Conservation (phyloP, 2,888 invertebrate genomes). For the Cosmorhoe ocellata region DNA sequence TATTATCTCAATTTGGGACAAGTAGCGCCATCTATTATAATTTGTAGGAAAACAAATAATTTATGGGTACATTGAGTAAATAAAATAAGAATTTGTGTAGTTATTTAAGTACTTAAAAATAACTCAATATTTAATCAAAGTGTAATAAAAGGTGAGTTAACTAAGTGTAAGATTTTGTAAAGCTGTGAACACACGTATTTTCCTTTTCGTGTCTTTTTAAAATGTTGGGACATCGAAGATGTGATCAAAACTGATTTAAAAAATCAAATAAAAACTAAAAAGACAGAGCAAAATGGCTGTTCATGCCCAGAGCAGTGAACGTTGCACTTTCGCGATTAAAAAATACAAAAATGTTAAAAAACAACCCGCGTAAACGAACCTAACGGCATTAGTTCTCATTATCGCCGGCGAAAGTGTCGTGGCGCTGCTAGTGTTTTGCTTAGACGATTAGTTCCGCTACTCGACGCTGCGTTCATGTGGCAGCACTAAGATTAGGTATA, state of each 20-base stretch:
- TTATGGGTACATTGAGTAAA: too few relatives aligned
- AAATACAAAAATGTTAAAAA: conserved; percentile 53
- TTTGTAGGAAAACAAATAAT: conserved; percentile 45
- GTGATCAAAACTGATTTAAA: conserved; percentile 73
- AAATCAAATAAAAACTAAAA: conserved; percentile 72
- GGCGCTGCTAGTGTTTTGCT: conserved; percentile 51
- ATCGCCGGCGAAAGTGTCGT: conserved; percentile 42
- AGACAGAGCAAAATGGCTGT: conserved; percentile 70
- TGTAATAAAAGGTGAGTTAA: too few relatives aligned
- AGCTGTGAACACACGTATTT: background rate
- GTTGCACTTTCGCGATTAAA: conserved; percentile 79
- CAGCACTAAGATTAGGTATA: conserved; percentile 60
- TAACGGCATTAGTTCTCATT: conserved; percentile 59
- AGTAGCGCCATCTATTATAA: conserved; percentile 72
- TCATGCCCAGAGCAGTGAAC: conserved; percentile 75
- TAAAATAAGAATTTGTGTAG: too few relatives aligned
- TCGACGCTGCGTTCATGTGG: conserved; percentile 58
- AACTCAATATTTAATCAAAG: too few relatives aligned
- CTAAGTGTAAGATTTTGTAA: background rate
- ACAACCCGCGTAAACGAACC: conserved; percentile 64
- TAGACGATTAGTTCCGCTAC: conserved; percentile 68
- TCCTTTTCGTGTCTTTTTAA: conserved; percentile 2
- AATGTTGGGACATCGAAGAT: conserved; percentile 45
- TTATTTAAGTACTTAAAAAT: too few relatives aligned
- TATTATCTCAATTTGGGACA: conserved; percentile 35